phyloP scores from a whole-genome alignment of 2,797 vertebrate genomes.

The Heterohyrax brucei region DNA sequence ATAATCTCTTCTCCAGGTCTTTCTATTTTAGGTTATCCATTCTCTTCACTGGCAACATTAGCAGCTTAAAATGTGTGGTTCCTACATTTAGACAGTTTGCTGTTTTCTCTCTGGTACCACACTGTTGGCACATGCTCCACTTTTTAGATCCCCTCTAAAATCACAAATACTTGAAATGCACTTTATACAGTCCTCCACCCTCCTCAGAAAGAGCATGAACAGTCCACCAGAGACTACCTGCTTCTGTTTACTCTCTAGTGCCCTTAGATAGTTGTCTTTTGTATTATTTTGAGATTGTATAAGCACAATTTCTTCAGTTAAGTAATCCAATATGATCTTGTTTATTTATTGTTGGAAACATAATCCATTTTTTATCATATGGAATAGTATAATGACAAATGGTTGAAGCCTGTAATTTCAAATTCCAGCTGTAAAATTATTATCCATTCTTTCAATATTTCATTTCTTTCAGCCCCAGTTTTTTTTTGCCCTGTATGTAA shows the following conservation, averaged over 20 bases:
- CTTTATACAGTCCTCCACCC: not conserved
- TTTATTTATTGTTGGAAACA: not conserved
- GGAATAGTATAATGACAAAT: not conserved
- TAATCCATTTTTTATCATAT: not conserved
- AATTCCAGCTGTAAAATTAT: not conserved
- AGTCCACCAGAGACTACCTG: not conserved
- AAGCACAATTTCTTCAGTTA: not conserved
- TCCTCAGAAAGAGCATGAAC: not conserved
- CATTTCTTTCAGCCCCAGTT: not conserved
- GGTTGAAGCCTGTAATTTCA: not conserved
- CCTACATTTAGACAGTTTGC: not conserved
- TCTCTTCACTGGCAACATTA: not conserved
- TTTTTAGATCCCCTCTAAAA: not conserved
- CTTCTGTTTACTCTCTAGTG: not conserved
- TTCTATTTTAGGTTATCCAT: not conserved
- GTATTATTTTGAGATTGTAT: not conserved
- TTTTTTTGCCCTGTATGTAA: not conserved
- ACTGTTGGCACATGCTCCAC: not conserved
- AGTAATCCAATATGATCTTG: not conserved
- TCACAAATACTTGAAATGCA: not conserved
- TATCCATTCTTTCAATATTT: not conserved
- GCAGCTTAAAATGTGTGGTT: not conserved
- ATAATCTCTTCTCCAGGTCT: not conserved
- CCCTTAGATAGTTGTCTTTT: not conserved
- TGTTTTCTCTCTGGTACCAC: not conserved